Conservation (phyloP, 2,797 vertebrate genomes). For the Microtus obscurus region DNA sequence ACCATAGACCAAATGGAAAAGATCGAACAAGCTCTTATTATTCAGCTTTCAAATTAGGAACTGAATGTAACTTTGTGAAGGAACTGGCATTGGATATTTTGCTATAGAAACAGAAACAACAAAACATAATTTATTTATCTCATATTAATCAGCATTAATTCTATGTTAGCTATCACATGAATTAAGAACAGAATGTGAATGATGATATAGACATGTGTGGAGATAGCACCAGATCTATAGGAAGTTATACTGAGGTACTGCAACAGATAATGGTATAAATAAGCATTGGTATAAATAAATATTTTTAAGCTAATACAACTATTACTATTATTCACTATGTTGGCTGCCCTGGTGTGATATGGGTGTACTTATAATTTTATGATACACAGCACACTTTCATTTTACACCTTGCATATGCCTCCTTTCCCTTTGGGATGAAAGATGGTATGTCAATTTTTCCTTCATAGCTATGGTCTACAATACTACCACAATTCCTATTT, state of each 20-base stretch:
- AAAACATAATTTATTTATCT: background rate
- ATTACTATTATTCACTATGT: background rate
- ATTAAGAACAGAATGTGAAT: background rate
- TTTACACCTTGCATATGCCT: background rate
- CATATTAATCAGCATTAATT: background rate
- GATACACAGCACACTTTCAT: background rate
- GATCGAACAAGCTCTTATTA: background rate
- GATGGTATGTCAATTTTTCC: background rate
- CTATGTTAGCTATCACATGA: background rate
- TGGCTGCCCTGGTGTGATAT: background rate
- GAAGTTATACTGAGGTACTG: background rate
- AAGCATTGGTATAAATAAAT: background rate
- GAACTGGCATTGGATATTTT: background rate
- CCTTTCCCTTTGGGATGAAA: background rate
- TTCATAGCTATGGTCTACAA: background rate
- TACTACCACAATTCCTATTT: background rate
- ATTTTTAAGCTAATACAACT: constrained; percentile 20
- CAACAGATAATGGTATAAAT: background rate
- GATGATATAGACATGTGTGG: background rate
- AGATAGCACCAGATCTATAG: constrained; percentile 1
- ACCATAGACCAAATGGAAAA: background rate
- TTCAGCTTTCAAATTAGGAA: background rate
- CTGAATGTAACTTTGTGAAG: background rate
- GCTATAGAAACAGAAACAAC: background rate
- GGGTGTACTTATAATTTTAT: background rate